phyloP scores from a whole-genome alignment of 1,140 invertebrate genomes.

The Archegozetes longisetosus region DNA sequence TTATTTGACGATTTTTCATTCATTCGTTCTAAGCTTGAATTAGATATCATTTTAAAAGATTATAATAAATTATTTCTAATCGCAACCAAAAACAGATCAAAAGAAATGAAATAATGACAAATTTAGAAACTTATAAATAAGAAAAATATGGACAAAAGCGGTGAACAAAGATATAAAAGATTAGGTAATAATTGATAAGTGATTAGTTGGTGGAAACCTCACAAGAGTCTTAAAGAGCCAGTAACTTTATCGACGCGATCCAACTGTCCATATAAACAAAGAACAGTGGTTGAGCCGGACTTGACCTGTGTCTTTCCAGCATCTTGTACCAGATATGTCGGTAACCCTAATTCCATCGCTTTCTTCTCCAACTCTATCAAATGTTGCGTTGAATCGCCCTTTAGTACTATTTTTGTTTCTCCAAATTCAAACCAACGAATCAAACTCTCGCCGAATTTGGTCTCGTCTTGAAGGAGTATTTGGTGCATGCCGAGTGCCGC shows the following conservation, averaged over 20 bases:
- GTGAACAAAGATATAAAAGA: no score
- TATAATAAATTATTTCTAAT: no score
- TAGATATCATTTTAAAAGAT: no score
- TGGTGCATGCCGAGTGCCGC: conserved; percentile 41
- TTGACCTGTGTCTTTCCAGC: conserved; percentile 43
- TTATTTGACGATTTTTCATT: no score
- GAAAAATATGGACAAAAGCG: no score
- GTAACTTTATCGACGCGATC: conserved; percentile 23
- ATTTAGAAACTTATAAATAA: no score
- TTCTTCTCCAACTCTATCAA: conserved; percentile 35
- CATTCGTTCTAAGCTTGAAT: no score
- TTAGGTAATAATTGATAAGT: no score
- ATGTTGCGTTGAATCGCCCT: conserved; percentile 38
- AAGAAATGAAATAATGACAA: no score
- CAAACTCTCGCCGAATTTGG: conserved; percentile 33
- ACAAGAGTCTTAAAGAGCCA: conserved; percentile 19
- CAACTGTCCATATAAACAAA: conserved; percentile 22
- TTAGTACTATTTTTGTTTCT: conserved; percentile 44
- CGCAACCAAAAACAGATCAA: no score
- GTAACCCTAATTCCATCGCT: conserved; percentile 34
- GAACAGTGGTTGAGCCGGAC: conserved; percentile 23
- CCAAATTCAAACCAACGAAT: conserved; percentile 37
- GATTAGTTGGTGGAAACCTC: no score
- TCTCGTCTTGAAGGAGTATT: conserved; percentile 30
- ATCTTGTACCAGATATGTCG: conserved; percentile 41